phyloP scores from a whole-genome alignment of 2,797 vertebrate genomes.

The Neolamprologus multifasciatus region DNA sequence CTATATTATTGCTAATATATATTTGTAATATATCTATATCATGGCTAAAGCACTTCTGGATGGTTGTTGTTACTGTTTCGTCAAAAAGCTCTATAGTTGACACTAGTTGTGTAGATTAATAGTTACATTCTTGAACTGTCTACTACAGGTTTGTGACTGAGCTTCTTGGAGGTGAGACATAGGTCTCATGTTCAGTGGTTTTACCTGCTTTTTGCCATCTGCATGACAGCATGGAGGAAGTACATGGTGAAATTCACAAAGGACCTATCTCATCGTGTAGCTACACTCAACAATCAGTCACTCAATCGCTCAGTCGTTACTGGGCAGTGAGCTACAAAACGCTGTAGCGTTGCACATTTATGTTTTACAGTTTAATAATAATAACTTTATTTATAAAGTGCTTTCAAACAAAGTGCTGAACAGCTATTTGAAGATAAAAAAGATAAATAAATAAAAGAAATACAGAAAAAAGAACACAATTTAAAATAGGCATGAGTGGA shows the following conservation, averaged over 20 bases:
- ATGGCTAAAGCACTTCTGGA: neutral
- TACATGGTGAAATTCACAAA: neutral
- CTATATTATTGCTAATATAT: neutral
- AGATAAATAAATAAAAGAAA: neutral
- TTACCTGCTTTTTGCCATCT: neutral
- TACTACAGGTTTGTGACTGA: neutral
- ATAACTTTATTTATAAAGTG: neutral
- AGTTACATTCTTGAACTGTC: neutral
- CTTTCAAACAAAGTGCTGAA: neutral
- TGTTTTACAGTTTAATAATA: neutral
- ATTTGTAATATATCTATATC: neutral
- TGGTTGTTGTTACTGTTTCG: neutral
- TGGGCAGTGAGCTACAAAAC: neutral
- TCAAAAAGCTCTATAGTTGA: neutral
- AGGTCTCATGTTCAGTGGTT: neutral
- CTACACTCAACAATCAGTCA: neutral
- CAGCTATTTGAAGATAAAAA: neutral
- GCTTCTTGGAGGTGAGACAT: neutral
- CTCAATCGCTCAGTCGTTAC: neutral
- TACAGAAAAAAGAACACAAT: neutral
- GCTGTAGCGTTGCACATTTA: neutral
- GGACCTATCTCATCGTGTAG: neutral
- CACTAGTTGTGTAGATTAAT: neutral
- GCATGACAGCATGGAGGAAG: neutral
- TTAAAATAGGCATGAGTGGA: neutral